phyloP scores from a whole-genome alignment of 2,797 vertebrate genomes.

The Thripadectes ignobilis region DNA sequence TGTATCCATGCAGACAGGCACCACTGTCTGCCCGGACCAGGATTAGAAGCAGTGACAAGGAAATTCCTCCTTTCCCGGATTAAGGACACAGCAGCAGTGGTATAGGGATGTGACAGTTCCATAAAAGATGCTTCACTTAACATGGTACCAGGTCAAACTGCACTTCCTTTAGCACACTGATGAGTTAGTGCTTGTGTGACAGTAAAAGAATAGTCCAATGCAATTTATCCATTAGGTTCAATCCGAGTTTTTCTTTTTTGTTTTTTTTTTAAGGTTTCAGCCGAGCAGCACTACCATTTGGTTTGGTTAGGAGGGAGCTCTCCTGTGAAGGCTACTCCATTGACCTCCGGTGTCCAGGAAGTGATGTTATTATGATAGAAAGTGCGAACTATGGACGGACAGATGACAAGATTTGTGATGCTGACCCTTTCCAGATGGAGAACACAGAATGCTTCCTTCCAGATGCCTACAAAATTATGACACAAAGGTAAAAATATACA shows the following conservation, averaged over 20 bases:
- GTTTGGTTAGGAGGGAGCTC: slow-evolving; percentile 94
- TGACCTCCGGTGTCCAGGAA: slow-evolving; percentile 97
- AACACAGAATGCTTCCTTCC: slow-evolving; percentile 99
- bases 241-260: neutral
- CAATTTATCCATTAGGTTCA: neutral
- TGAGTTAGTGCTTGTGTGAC: neutral
- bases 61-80: neutral
- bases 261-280: slow-evolving; percentile 86
- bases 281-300: slow-evolving; percentile 93
- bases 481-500: slow-evolving; percentile 87
- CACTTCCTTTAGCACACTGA: neutral
- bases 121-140: neutral
- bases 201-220: neutral
- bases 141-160: neutral
- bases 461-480: slow-evolving; percentile 99
- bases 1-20: neutral
- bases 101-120: neutral
- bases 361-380: slow-evolving; percentile 99
- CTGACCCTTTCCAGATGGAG: slow-evolving; percentile 99
- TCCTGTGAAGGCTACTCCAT: slow-evolving; percentile 99
- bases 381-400: slow-evolving; percentile 98
- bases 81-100: neutral
- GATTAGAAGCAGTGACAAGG: neutral
- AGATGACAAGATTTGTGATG: slow-evolving; percentile 99
- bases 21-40: neutral